These are phyloP conservation scores for Diadema setosum DNA, from an alignment of 35 echinoderm and acorn worm genomes.

Conservation along the genomic window DNA sequence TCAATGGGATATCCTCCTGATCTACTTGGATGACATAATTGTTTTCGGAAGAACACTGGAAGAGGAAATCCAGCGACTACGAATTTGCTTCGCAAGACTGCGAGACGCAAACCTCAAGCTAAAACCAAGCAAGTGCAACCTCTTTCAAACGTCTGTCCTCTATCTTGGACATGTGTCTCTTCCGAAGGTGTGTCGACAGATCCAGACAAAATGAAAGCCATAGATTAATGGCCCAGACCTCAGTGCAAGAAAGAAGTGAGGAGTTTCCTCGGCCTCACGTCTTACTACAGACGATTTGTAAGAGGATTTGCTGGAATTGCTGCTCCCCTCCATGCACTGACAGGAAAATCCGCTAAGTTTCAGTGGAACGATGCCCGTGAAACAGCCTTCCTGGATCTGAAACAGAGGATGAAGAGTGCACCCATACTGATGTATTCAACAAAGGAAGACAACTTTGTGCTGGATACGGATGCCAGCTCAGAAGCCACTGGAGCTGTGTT, in stretches of 20 bases:
- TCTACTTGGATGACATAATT: too few species aligned
- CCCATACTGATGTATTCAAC: slow-evolving; percentile 52
- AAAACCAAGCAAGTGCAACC: too few species aligned
- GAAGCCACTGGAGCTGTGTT: too few species aligned
- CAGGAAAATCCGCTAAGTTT: slow-evolving; percentile 18
- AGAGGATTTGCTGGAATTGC: slow-evolving; percentile 32
- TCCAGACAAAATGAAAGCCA: too few species aligned
- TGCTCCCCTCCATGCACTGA: slow-evolving; percentile 25
- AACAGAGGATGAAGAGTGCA: slow-evolving; percentile 1
- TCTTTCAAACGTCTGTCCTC: too few species aligned
- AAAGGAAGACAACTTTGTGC: slow-evolving; percentile 18
- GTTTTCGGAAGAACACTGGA: neutral
- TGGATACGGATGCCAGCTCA: too few species aligned
- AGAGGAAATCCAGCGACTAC: neutral
- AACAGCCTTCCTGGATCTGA: slow-evolving; percentile 21
- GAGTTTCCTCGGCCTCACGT: neutral
- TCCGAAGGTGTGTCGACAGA: too few species aligned
- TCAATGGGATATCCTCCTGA: too few species aligned
- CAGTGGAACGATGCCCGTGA: slow-evolving; percentile 28
- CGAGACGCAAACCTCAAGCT: too few species aligned
- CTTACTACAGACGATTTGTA: neutral
- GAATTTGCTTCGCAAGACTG: neutral
- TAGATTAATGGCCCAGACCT: neutral
- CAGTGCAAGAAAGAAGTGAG: neutral
- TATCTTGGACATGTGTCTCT: too few species aligned